Base-by-base conservation (phyloP, 2,888 invertebrate genomes). In the Drosophila incognita region DNA sequence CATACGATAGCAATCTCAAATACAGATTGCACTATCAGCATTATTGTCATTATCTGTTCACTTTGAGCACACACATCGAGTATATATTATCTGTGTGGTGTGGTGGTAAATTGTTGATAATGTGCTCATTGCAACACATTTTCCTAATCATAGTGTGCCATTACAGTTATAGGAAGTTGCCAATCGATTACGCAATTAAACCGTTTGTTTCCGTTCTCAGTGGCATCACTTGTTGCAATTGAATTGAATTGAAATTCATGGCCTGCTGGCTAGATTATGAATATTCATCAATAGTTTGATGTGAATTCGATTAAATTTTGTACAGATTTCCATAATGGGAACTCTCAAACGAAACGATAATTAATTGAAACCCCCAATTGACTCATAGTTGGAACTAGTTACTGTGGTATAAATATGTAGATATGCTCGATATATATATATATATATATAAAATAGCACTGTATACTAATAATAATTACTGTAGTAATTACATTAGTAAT, bases 181-280 rank as follows among this genome's bases (percentile, higher is more conserved):
- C 64, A 48, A 65, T 77, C 67, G 29, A 51, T 65, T 64, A 36
- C 46, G 49, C 40, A 64, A 77, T 65, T 46, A 24, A 33, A 46
- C 21, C 10, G 49, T 46, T 76, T 53, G 53, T 73, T 77, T 76
- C 68, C 68, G 60, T 73, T 76, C 73, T n/a, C 40, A 64, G 54
- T 36, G 36, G 52, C 31, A 46, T 48, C 49, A 18, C 18, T 27
- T 31, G 35, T 58, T 48, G 5, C 49, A 35, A 62, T 31, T 29
- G 35, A 36, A 7, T 21, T 21, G 4, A 36, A 36, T 33, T n/a
- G 46, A 24, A 24, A 24, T 46, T 24, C 5, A 0, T 6, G 5
- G 6, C 5, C 5, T 29, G 13, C 2, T 11, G 15, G 7, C 31
- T 11, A 13, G n/a, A 24, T 51, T 40, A 40, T 61, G 13, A 31